Percentiles rank a stretch among this genome's conserved stretches.
phyloP scores from a whole-genome alignment of 2,797 vertebrate species.

The Centropyge bicolor region DNA sequence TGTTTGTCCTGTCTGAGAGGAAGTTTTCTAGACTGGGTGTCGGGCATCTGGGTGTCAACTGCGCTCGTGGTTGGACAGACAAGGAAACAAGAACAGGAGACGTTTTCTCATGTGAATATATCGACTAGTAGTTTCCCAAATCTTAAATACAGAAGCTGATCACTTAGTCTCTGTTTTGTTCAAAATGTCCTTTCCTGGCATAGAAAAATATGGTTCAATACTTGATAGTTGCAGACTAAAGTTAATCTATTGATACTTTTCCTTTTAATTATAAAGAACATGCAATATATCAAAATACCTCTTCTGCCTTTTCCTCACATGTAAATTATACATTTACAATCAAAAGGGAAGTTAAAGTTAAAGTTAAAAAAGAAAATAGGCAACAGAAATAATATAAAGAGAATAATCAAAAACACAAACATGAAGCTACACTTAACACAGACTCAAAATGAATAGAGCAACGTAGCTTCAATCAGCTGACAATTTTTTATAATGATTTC shows the following conservation, averaged over 20 bases:
- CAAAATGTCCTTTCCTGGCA: too few species aligned
- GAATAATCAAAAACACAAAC: background rate
- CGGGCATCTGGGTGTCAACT: too few species aligned
- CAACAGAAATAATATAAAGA: background rate
- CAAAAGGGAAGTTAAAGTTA: too few species aligned
- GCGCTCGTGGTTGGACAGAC: background rate
- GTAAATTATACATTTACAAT: background rate
- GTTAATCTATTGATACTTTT: too few species aligned
- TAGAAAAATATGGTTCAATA: too few species aligned
- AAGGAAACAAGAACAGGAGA: background rate
- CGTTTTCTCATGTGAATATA: background rate
- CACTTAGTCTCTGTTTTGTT: background rate
- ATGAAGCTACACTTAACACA: background rate
- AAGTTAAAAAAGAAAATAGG: background rate
- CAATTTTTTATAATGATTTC: background rate
- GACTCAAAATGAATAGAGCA: background rate
- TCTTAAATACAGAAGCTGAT: background rate
- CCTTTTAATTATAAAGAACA: background rate
- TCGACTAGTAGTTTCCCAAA: background rate
- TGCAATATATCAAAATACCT: background rate
- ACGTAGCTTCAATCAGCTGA: background rate
- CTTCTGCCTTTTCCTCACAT: background rate
- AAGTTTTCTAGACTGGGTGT: slow-evolving; percentile 32
- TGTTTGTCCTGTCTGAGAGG: slow-evolving; percentile 34
- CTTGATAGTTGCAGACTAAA: too few species aligned